These are phyloP conservation scores for Xiphorhynchus erythropygius DNA, from an alignment of 2,797 vertebrate genomes.

Conservation along the genomic window DNA sequence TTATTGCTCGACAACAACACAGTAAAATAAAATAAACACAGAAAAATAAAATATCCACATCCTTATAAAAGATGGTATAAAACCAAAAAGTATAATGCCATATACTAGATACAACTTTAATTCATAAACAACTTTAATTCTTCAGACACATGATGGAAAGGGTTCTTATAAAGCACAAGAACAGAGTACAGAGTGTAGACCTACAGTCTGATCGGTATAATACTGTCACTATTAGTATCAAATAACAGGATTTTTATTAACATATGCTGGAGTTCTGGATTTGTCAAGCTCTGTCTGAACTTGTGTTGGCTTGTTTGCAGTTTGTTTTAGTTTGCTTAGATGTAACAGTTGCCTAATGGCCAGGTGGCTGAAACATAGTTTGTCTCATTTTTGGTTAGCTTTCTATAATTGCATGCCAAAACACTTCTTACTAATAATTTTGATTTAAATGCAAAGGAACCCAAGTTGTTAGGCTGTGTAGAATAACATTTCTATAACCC, in stretches of 20 bases:
- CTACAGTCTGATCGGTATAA: background rate
- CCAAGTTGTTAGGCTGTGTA: background rate
- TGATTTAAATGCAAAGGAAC: background rate
- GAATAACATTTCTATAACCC: background rate
- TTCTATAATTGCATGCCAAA: background rate
- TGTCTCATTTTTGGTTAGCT: background rate
- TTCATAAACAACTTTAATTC: background rate
- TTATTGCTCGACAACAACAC: background rate
- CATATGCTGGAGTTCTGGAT: background rate
- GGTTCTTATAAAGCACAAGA: background rate
- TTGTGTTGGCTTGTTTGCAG: background rate
- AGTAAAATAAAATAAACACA: background rate
- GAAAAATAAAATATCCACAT: background rate
- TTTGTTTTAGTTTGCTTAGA: background rate
- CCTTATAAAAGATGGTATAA: background rate
- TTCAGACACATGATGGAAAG: background rate
- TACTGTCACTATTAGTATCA: background rate
- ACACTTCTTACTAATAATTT: background rate
- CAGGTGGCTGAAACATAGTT: background rate
- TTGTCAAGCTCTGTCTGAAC: background rate
- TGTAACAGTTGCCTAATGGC: background rate
- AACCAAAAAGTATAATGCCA: background rate
- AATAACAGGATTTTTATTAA: background rate
- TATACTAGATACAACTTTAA: background rate
- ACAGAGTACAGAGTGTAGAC: background rate